phyloP scores from a whole-genome alignment of 2,113 vertebrate species.

The Coreoperca whiteheadi region DNA sequence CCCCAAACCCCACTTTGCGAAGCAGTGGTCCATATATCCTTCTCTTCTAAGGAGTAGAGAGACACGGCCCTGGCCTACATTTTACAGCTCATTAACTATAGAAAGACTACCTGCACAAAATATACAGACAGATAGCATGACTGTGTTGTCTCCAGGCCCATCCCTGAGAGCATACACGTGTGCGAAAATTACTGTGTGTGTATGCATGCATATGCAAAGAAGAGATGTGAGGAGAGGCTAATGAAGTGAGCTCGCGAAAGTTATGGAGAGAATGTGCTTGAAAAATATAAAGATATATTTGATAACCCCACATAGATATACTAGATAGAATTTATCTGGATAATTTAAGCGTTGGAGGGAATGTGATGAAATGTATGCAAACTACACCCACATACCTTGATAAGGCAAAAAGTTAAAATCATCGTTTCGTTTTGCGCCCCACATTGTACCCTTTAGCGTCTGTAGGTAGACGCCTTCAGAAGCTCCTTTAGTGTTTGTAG shows the following conservation, averaged over 20 bases:
- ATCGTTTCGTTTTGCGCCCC: too few species aligned
- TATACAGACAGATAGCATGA: conserved; percentile 56
- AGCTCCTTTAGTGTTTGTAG: too few species aligned
- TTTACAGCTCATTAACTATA: conserved; percentile 77
- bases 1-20: conserved; percentile 29
- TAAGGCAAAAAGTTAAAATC: background rate
- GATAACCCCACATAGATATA: background rate
- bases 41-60: conserved; percentile 39
- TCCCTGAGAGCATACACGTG: conserved; percentile 33
- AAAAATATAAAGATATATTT: background rate
- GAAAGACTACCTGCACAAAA: conserved; percentile 67
- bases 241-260: background rate
- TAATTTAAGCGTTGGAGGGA: background rate
- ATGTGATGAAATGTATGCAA: background rate
- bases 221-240: background rate
- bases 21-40: conserved; percentile 51
- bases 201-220: conserved; percentile 9
- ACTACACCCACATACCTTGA: background rate
- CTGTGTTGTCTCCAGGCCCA: conserved; percentile 48
- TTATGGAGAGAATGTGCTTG: background rate
- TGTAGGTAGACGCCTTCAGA: too few species aligned
- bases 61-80: conserved; percentile 73
- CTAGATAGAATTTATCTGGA: background rate
- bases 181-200: conserved; percentile 3
- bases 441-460: too few species aligned